Percentiles rank a stretch among this genome's conserved stretches.
These are phyloP conservation scores for Ornithoptera priamus DNA, from an alignment of 2,888 invertebrate genomes.

Conservation along the genomic window DNA sequence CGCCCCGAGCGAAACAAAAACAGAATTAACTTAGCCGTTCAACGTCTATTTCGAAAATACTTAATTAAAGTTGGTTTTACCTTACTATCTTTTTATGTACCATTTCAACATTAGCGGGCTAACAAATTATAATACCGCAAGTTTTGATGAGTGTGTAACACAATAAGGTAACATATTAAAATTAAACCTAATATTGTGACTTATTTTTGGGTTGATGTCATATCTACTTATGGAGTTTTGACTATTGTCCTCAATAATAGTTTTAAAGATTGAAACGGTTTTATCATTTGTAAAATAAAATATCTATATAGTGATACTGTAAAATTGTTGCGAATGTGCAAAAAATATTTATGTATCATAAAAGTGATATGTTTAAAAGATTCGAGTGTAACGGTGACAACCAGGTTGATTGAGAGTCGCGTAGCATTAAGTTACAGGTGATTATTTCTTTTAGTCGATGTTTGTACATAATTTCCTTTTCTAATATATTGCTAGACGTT, in stretches of 20 bases:
- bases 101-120: constrained; percentile 22
- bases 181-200: neutral
- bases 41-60: constrained; percentile 31
- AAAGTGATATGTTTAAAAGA: neutral
- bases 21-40: constrained; percentile 59
- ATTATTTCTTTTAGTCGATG: no score
- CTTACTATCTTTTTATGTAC: constrained; percentile 23
- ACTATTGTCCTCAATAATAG: neutral
- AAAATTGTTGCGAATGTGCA: neutral
- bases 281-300: neutral
- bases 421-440: neutral
- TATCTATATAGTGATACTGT: neutral
- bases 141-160: constrained; percentile 8
- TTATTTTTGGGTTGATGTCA: neutral
- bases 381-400: neutral
- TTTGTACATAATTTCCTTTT: no score
- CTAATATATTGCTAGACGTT: no score
- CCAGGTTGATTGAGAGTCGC: neutral
- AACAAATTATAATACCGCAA: neutral
- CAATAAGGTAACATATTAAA: neutral
- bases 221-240: neutral
- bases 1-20: constrained; percentile 63
- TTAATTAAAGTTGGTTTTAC: constrained; percentile 47
- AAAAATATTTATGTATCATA: neutral
- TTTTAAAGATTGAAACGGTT: neutral